Evolutionary conservation across 2,113 vertebrate genomes (phyloP).

Genomic region (Piliocolobus tephrosceles): DNA sequence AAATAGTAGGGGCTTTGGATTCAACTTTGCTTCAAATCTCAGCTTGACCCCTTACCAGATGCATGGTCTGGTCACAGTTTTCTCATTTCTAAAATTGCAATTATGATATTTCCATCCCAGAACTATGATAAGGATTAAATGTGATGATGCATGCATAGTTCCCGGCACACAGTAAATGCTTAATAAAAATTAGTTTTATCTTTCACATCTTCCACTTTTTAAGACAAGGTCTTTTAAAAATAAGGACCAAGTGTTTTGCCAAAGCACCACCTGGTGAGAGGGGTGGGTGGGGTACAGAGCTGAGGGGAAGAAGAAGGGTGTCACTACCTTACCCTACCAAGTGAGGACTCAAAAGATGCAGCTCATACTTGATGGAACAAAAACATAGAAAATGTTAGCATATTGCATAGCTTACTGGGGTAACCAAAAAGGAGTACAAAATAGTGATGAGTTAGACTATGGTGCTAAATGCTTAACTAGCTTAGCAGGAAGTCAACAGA

Average conservation of each 20-base stretch:
- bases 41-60: constrained; percentile 19
- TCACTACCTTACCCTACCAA: not conserved
- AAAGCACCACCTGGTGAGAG: constrained; percentile 12
- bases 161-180: not conserved
- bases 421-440: constrained; percentile 38
- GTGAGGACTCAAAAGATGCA: not conserved
- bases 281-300: not conserved
- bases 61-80: constrained; percentile 20
- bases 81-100: constrained; percentile 37
- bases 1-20: not conserved
- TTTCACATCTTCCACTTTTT: constrained; percentile 1
- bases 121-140: constrained; percentile 17
- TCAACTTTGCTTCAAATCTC: constrained; percentile 1
- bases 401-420: not conserved
- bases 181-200: not conserved
- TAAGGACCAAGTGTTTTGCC: not conserved
- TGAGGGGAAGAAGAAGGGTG: not conserved
- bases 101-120: constrained; percentile 15
- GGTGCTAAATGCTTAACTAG: not conserved
- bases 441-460: not conserved
- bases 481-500: constrained; percentile 14
- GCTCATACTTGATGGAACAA: not conserved
- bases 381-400: not conserved
- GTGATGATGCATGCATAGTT: not conserved
- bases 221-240: not conserved